Base-by-base conservation (phyloP, 2,888 invertebrate species). In the Troides oblongomaculatus region DNA sequence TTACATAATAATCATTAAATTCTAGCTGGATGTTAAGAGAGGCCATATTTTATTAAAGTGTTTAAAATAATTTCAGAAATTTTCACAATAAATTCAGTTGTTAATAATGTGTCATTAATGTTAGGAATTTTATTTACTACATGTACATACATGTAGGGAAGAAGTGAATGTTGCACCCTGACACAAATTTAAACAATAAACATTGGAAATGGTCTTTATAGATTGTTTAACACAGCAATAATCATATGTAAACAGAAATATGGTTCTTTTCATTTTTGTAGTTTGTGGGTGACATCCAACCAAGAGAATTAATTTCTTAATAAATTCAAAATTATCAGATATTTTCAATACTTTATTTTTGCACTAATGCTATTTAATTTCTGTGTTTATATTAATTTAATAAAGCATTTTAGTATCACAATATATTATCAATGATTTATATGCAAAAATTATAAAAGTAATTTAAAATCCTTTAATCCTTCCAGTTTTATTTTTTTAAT, bases 141-240 rank as follows among this genome's bases (percentile, higher is more conserved):
- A 53, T 50, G 2, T n/a, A 53, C 14, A n/a, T 1, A 53, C 17
- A 50, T 17, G 50, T 50, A 53, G n/a, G 14, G 6, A n/a, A 53
- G 8, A 53, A 46, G 8, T 46, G 8, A 61, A 17, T 66, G 66
- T 53, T 67, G 62, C 66, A 62, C 62, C 62, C 66, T 62, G 64
- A 57, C 62, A 68, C 53, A 62, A 50, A 21, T 21, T 46, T 3
- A 61, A 39, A 61, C n/a, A 8, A 39, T 10, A 36, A 61, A 10
- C 21, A 53, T 53, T 18, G 46, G 14, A 18, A 18, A 53, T 53
- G 50, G 14, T 50, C 43, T 43, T 7, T 8, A 7, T 50, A 17
- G 14, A 50, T 46, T 14, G n/a, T n/a, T 10, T 14, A 46, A 46
- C 14, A 53, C n/a, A 53, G 18, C 18, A 18, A 5, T 53, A 18